phyloP scores from a whole-genome alignment of 2,888 invertebrate species.

The Lasioglossum calceatum region DNA sequence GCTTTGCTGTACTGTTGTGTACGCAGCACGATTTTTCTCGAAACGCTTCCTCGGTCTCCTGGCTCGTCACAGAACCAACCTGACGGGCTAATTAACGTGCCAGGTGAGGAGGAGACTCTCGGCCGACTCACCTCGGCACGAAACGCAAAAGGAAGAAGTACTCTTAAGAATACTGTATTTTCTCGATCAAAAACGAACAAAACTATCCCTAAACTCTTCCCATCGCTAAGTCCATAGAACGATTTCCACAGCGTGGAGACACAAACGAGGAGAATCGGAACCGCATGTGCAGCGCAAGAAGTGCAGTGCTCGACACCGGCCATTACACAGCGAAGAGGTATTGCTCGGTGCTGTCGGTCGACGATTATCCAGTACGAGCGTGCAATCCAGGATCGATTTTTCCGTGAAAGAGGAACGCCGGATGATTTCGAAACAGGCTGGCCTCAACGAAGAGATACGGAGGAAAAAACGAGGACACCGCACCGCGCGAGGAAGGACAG shows the following conservation, averaged over 20 bases:
- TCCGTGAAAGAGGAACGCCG: neutral
- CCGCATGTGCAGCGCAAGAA: neutral
- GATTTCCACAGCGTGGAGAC: neutral
- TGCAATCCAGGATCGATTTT: conserved; percentile 11
- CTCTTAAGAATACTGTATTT: neutral
- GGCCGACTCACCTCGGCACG: neutral
- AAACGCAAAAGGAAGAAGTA: neutral
- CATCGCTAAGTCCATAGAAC: neutral
- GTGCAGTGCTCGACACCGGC: neutral
- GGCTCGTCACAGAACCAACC: neutral
- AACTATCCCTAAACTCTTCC: neutral
- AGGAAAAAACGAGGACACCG: neutral
- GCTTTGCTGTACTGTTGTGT: neutral
- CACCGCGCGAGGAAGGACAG: neutral
- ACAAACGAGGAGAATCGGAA: neutral
- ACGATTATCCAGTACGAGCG: conserved; percentile 13
- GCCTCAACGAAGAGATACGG: neutral
- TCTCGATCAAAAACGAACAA: neutral
- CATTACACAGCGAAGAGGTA: neutral
- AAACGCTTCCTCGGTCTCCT: neutral
- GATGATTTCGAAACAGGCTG: neutral
- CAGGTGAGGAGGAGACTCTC: neutral
- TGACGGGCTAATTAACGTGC: conserved; percentile 13
- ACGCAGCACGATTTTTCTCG: neutral
- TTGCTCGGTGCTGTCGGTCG: conserved; percentile 2